Conservation (phyloP, 2,888 invertebrate species). For the Junonia oenone region DNA sequence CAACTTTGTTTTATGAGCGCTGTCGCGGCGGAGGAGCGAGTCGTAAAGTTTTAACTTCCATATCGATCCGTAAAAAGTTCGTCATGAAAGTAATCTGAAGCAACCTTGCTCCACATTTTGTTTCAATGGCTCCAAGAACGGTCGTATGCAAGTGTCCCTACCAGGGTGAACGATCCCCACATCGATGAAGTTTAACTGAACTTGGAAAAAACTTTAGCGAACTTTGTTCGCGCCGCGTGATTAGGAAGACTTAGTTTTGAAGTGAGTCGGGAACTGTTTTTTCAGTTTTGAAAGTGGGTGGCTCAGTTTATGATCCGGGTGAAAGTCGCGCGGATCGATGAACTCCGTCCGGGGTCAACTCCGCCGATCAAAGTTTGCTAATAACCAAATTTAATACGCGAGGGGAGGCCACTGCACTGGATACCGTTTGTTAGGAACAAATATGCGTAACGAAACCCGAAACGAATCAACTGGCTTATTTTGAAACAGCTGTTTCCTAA, state of each 20-base stretch:
- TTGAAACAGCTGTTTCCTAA: neutral
- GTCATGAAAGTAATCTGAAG: slow-evolving; percentile 70
- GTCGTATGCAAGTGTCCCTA: slow-evolving; percentile 76
- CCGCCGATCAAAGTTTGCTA: slow-evolving; percentile 72
- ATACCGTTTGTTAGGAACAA: slow-evolving; percentile 35
- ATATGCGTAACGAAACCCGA: slow-evolving; percentile 17
- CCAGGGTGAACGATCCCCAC: slow-evolving; percentile 76
- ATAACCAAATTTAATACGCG: slow-evolving; percentile 73
- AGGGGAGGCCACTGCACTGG: slow-evolving; percentile 54
- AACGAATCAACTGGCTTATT: slow-evolving; percentile 5
- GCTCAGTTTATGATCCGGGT: slow-evolving; percentile 79
- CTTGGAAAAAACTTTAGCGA: slow-evolving; percentile 74
- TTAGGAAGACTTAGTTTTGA: slow-evolving; percentile 79
- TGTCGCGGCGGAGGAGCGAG: slow-evolving; percentile 47
- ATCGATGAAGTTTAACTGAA: slow-evolving; percentile 76
- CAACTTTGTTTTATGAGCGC: slow-evolving; percentile 50
- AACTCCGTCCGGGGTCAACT: slow-evolving; percentile 68
- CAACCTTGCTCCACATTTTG: slow-evolving; percentile 78
- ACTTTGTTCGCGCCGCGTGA: slow-evolving; percentile 76
- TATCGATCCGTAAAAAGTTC: slow-evolving; percentile 75
- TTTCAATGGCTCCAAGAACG: slow-evolving; percentile 60
- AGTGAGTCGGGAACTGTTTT: slow-evolving; percentile 75
- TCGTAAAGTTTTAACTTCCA: slow-evolving; percentile 71
- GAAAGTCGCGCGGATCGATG: slow-evolving; percentile 77
- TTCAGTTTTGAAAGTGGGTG: slow-evolving; percentile 79